Base-by-base conservation (phyloP, 2,888 invertebrate genomes). In the Psylliodes chrysocephalus region DNA sequence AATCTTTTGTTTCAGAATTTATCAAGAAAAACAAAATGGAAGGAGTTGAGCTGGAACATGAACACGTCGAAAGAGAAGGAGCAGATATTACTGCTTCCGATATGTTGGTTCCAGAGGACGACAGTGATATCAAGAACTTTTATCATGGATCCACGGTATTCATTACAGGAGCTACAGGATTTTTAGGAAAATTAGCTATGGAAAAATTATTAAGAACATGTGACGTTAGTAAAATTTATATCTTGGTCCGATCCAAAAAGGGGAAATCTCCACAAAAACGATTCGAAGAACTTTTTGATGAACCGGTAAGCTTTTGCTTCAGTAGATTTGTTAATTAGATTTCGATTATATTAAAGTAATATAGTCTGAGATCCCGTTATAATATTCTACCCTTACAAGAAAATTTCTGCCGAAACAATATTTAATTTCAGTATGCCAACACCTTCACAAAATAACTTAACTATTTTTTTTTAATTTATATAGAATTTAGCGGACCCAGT, bases 241-340 rank as follows among this genome's bases (percentile, higher is more conserved):
- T 81, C n/a, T 61, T 81, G 42, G 69, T 80, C 2, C 66, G 82
- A 7, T 68, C 74, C 25, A 81, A 81, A 67, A 78, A 77, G 38
- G 79, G 79, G 5, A 77, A 77, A 55, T 73, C 75, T n/a, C 64
- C 71, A 8, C 63, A 73, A 19, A 70, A 73, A 17, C 69, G 81
- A 28, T 75, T 80, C 18, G 85, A 87, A 33, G 87, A 89, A 55
- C 83, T 89, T 59, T 86, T 88, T 64, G 86, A 86, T 46, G 86
- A 88, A 68, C 84, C 85, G 72, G 90, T 89, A 42, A 64, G 60
- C 25, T 49, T 28, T 10, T 38, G 3, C 0, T 15, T 10, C 19
- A n/a, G n/a, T 25, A 22, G 7, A 35, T 25, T 10, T 33, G n/a
- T 33, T 3, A 18, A 10, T 4, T 18, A 8, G 28, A n/a, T 17